Evolutionary conservation across 2,888 invertebrate genomes (phyloP), one percentile per base, ranked within the genome.

Genomic region (Coelogynopora nodosa): DNA sequence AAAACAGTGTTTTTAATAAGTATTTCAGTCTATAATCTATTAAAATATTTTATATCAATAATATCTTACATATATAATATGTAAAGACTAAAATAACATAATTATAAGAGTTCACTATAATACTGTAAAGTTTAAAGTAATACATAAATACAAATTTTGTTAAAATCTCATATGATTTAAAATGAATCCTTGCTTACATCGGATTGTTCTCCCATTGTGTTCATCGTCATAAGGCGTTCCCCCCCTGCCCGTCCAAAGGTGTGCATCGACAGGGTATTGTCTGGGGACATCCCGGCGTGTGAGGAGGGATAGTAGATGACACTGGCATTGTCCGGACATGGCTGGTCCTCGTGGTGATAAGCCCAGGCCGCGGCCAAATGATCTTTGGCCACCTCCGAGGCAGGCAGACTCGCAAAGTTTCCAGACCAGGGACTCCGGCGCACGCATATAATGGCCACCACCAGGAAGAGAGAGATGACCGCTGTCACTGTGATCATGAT

Each of bases 401-500:
- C 67, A 0, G 85, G 28, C 0, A 67, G 85, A 67, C 85, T 85
- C 1, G 28, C 67, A 74, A 67, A 85, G 26, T 30, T 49, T 1
- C 67, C 67, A n/a, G n/a, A n/a, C n/a, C n/a, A n/a, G 0, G 85
- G 85, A 28, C 67, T 26, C 28, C 85, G 26, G n/a, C 85, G 85
- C 23, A 85, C 85, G 27, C 85, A 85, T 18, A 85, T 67, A 2
- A 85, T 85, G 28, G 85, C 85, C 28, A 85, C 85, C 10, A 85
- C 67, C 1, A 85, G 26, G 74, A 85, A 85, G 26, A 85, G 2
- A 0, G 85, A 85, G 1, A 85, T 85, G 0, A 85, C 85, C 26
- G 85, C 85, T 18, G 85, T 85, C 67, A 85, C 85, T 0, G 85
- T 67, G 0, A 85, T 67, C 85, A 85, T 85, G 0, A 85, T 30